A percentile compares a stretch with the other conserved stretches of the same genome.
Conservation (phyloP, 2,797 vertebrate species). For the Rhinoraja longicauda region DNA sequence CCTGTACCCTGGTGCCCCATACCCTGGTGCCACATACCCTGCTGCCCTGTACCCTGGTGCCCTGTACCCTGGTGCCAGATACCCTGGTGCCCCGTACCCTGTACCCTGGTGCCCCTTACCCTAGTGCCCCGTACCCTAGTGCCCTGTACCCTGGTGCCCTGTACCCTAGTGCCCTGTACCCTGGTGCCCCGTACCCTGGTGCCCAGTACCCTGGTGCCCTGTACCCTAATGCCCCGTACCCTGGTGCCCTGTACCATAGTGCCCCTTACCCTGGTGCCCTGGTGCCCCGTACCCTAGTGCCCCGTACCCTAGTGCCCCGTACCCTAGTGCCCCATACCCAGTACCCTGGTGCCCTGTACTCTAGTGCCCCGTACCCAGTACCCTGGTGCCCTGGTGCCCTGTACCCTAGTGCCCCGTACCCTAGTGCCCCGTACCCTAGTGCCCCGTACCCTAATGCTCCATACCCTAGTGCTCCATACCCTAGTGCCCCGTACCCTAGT, state of each 20-base stretch:
- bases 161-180: not conserved
- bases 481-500: no score
- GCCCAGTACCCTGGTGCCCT: not conserved
- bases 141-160: not conserved
- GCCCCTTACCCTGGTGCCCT: not conserved
- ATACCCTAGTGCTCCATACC: no score
- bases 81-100: not conserved
- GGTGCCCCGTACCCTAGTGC: not conserved
- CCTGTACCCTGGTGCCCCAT: conserved; percentile 31
- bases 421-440: not conserved
- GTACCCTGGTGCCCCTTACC: not conserved
- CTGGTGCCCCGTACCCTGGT: not conserved
- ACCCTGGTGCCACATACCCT: no score
- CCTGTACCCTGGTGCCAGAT: not conserved
- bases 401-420: not conserved
- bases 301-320: not conserved
- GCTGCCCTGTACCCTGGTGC: not conserved
- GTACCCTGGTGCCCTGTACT: not conserved
- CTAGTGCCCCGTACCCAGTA: no score
- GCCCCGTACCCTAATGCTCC: no score
- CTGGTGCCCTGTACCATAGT: no score
- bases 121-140: no score
- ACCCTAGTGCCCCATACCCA: not conserved
- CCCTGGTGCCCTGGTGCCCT: not conserved
- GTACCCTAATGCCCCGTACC: no score